Base-by-base conservation (phyloP, 2,888 invertebrate species). In the Drosophila histrio region DNA sequence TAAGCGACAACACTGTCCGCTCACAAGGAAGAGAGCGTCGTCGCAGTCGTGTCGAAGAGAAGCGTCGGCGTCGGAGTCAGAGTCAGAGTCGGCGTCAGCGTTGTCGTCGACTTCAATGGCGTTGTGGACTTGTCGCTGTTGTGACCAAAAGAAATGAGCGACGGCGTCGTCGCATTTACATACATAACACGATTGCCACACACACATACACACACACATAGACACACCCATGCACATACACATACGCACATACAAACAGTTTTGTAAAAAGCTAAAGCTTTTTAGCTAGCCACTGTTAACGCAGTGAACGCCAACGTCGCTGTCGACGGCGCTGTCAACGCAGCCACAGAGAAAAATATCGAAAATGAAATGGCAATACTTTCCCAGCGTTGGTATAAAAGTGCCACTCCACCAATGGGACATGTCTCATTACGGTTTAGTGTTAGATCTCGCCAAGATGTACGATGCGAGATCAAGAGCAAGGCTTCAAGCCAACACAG, bases 401-500 rank as follows among this genome's bases (percentile, higher is more conserved):
- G 91, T 90, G 77, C 84, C 76, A 84, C 88, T 87, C 88, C 79
- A 88, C 82, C 82, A 87, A 89, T 90, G 91, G 88, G 87, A 88
- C 91, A 89, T 89, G 91, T 91, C 90, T 91, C 91, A 91, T 91
- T 91, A 91, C 89, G 89, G 89, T 90, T 88, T 87, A 88, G 89
- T 89, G 89, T 88, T 85, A 90, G 91, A 91, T 91, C 91, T 90
- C 87, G 91, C 87, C 80, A 91, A 91, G 91, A 91, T 91, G 91
- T 90, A 82, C 82, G 79, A 78, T 82, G 85, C 79, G 75, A 89
- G 90, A 89, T 89, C 87, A 70, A 63, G 63, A 78, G 78, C 56
- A 63, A 58, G 53, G 49, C 46, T 61, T 46, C 13, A 34, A 71
- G 39, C 65, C 59, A 43, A 30, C 59, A 46, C 56, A 53, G 30